phyloP scores from a whole-genome alignment of 2,113 vertebrate genomes.

The Rhizomys pruinosus region DNA sequence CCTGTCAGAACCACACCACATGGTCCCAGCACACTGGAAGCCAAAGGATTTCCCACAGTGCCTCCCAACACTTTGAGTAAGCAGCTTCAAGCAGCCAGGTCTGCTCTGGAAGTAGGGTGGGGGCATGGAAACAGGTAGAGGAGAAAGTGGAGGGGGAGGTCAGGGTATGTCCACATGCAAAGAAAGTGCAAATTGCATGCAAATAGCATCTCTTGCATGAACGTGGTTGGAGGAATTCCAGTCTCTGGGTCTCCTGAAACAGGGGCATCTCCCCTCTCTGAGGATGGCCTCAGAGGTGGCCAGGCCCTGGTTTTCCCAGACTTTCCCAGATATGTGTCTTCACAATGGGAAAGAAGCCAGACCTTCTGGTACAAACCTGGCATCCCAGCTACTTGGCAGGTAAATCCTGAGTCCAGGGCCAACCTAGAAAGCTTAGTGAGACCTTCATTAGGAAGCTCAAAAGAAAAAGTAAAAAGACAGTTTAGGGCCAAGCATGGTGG shows the following conservation, averaged over 20 bases:
- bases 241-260: background rate
- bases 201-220: constrained; percentile 34
- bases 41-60: background rate
- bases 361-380: background rate
- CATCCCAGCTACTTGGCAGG: background rate
- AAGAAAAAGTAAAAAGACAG: background rate
- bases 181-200: constrained; percentile 57
- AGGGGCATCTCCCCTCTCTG: background rate
- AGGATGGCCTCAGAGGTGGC: background rate
- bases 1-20: background rate
- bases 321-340: background rate
- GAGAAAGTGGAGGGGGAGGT: background rate
- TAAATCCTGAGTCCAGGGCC: background rate
- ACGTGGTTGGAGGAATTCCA: background rate
- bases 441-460: background rate
- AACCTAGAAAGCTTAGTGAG: background rate
- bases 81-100: background rate
- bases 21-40: background rate
- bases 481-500: no score
- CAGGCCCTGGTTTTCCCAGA: background rate
- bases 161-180: constrained; percentile 25
- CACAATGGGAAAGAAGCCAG: background rate
- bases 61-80: background rate
- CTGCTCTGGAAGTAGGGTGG: fast-evolving
- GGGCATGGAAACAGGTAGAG: constrained; percentile 11